Conservation (phyloP, 2,888 invertebrate genomes). For the Entomobrya proxima region DNA sequence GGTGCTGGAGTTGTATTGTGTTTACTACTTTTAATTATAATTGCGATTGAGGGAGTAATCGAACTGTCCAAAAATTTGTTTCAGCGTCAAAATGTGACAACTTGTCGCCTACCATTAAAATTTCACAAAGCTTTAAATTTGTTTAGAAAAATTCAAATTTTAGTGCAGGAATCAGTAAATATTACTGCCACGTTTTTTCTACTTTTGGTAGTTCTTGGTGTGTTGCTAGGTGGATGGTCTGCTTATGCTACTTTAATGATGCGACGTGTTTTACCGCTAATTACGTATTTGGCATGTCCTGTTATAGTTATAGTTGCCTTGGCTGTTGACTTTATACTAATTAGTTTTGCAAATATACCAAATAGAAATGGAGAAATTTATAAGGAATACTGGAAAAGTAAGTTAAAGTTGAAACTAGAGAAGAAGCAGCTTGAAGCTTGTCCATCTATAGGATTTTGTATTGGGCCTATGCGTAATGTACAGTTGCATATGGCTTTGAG, state of each 20-base stretch:
- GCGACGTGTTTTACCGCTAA: background rate
- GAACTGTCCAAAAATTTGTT: too few species aligned
- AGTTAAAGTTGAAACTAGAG: background rate
- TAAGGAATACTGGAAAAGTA: background rate
- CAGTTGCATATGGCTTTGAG: background rate
- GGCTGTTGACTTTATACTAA: background rate
- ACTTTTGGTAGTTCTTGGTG: too few species aligned
- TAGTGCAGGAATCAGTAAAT: too few species aligned
- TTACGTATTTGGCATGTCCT: background rate
- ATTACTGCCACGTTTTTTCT: too few species aligned
- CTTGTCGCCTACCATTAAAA: too few species aligned
- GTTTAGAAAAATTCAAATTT: too few species aligned
- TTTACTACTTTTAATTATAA: background rate
- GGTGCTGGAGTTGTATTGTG: background rate
- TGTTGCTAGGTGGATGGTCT: background rate
- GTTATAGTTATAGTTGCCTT: background rate
- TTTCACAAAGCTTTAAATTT: too few species aligned
- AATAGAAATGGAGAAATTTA: background rate
- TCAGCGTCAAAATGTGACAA: too few species aligned
- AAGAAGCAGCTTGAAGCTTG: background rate
- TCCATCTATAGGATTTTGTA: background rate
- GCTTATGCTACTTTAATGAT: background rate
- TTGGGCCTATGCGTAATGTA: slow-evolving; percentile 4
- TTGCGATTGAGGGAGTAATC: background rate
- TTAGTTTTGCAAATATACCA: background rate